Conservation (phyloP, 1,140 invertebrate species). For the Dinoponera quadriceps region DNA sequence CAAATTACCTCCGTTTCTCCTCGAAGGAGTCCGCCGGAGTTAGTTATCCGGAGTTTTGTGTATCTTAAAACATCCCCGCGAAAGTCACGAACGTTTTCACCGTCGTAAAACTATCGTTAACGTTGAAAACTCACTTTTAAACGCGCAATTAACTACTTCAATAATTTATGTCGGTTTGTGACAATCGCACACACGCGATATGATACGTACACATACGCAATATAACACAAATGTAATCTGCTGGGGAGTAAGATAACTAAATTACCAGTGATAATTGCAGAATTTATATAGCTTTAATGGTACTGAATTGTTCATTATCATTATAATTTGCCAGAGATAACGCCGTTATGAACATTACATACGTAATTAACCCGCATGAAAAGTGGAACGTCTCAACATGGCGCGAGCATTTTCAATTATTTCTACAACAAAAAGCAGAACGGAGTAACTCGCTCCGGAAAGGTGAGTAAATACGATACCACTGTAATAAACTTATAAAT, state of each 20-base stretch:
- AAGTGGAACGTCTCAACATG: background rate
- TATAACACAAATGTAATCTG: constrained; percentile 21
- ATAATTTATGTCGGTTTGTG: constrained; percentile 25
- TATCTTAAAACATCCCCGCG: background rate
- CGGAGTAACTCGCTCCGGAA: background rate
- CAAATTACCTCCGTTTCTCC: no score
- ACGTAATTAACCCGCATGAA: constrained; percentile 3
- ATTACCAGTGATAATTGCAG: constrained; percentile 37
- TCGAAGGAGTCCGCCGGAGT: no score
- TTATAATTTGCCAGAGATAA: constrained; percentile 32
- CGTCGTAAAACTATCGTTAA: background rate
- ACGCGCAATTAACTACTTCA: background rate
- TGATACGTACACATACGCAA: background rate
- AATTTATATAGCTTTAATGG: constrained; percentile 28
- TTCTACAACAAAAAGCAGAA: background rate
- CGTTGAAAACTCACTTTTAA: background rate
- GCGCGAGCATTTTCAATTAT: background rate
- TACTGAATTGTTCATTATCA: constrained; percentile 33
- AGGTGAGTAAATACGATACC: background rate
- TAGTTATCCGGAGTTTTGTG: background rate
- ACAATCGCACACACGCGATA: background rate
- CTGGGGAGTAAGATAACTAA: constrained; percentile 27
- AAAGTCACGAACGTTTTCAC: background rate
- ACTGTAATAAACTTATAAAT: background rate
- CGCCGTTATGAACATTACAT: background rate